These are phyloP conservation scores for Melanotus villosus DNA, from an alignment of 2,888 invertebrate species.

Conservation along the genomic window DNA sequence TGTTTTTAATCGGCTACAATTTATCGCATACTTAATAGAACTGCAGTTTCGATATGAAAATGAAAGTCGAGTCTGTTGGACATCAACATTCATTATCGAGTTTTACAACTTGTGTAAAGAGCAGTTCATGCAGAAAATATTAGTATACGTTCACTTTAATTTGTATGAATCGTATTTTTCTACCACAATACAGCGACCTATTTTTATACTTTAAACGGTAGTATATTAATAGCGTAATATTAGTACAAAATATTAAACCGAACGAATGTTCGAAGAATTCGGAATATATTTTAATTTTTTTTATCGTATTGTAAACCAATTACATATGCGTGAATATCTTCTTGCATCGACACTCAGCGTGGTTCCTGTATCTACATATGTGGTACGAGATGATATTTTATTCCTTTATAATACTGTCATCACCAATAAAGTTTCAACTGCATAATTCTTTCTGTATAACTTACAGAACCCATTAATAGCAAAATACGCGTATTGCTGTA, in stretches of 20 bases:
- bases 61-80: slow-evolving; percentile 10
- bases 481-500: slow-evolving; percentile 7
- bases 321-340: slow-evolving; percentile 24
- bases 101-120: slow-evolving; percentile 2
- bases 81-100: slow-evolving; percentile 5
- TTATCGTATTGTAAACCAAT: slow-evolving; percentile 15
- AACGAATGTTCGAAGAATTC: neutral
- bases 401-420: slow-evolving; percentile 21
- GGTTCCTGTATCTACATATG: slow-evolving; percentile 15
- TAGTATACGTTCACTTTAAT: neutral
- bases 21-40: slow-evolving; percentile 8
- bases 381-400: slow-evolving; percentile 24
- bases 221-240: too few relatives aligned
- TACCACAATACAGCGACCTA: neutral
- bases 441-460: slow-evolving; percentile 18
- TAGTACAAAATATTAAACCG: too few relatives aligned
- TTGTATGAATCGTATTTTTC: neutral
- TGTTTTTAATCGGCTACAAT: slow-evolving; percentile 5
- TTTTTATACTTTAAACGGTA: too few relatives aligned
- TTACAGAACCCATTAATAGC: slow-evolving; percentile 13
- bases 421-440: slow-evolving; percentile 17
- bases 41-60: slow-evolving; percentile 10
- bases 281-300: too few relatives aligned
- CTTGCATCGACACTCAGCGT: slow-evolving; percentile 19
- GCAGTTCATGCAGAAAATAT: slow-evolving; percentile 11